Evolutionary conservation across 2,113 vertebrate species (phyloP), one percentile per base, ranked within the genome.

Genomic region (Dicrurus megarhynchus): DNA sequence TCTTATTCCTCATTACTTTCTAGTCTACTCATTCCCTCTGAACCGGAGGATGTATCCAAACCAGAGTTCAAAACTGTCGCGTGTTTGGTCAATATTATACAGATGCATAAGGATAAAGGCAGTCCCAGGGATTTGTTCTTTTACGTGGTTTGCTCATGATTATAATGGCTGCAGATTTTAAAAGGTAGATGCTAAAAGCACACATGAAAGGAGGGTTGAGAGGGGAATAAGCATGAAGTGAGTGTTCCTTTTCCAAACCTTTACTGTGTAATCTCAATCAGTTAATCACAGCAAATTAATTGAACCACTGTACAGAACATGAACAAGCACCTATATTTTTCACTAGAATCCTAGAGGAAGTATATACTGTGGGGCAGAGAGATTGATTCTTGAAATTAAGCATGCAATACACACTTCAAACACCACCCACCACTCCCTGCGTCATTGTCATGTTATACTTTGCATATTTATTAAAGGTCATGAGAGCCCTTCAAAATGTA

Each of bases 301-400:
- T 35, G 9, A 83, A 42, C 8, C 8, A 13, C 35, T 69, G 1
- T 50, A n/a, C 3, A 83, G 22, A 68, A 47, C 1, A 18, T 37
- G 18, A 42, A 8, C 10, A 23, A 84, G n/a, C 3, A 60, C 11
- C 3, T 21, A n/a, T 5, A 11, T 20, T 84, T 90, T 60, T 80
- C 11, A 26, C 7, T 37, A 44, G 64, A 47, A 35, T 49, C 14
- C 20, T 47, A 44, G 20, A 44, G 8, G 10, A 56, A 56, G 4
- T 27, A 13, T 46, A 2, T 35, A 39, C 16, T 1, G 0, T 11
- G 3, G 7, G 33, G 2, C 3, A 35, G 12, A 81, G 13, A 42
- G 10, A 56, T 67, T 78, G 10, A 56, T 67, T 78, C 21, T 84
- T 78, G 18, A 63, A 63, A 55, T 55, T 50, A 24, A n/a, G 8